Conservation (phyloP, 2,888 invertebrate genomes). For the Macroteleia sp. region DNA sequence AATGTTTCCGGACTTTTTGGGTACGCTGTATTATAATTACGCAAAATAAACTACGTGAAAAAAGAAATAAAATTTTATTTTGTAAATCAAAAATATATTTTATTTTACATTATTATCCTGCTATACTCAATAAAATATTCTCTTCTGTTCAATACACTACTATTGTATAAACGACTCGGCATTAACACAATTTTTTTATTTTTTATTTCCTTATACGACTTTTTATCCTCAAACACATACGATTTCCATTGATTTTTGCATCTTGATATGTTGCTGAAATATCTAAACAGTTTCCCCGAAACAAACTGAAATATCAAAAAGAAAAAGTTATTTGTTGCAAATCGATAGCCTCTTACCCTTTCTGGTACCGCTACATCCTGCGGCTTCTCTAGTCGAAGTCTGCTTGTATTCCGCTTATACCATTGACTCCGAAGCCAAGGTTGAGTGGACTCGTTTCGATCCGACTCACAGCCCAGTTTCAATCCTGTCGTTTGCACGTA, state of each 20-base stretch:
- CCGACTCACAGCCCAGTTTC: slow-evolving; percentile 62
- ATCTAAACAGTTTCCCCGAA: slow-evolving; percentile 21
- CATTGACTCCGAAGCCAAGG: slow-evolving; percentile 60
- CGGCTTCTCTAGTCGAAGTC: slow-evolving; percentile 59
- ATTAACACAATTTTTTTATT: too few relatives aligned
- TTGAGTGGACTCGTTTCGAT: slow-evolving; percentile 62
- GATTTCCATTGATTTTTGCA: slow-evolving; percentile 38
- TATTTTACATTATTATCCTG: too few relatives aligned
- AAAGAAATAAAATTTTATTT: too few relatives aligned
- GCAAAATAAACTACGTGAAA: too few relatives aligned
- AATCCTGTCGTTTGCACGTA: slow-evolving; percentile 65
- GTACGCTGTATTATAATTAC: too few relatives aligned
- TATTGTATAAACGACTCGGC: too few relatives aligned
- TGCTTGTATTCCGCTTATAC: slow-evolving; percentile 64
- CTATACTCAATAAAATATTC: too few relatives aligned
- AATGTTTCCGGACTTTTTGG: too few relatives aligned
- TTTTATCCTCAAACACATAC: slow-evolving; percentile 38
- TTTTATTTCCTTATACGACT: slow-evolving; percentile 12
- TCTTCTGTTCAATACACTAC: too few relatives aligned
- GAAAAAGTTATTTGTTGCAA: slow-evolving; percentile 43
- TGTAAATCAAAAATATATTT: too few relatives aligned
- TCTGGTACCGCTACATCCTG: slow-evolving; percentile 46
- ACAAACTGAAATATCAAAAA: slow-evolving; percentile 55
- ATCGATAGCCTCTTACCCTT: slow-evolving; percentile 53
- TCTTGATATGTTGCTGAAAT: slow-evolving; percentile 44